Conservation (phyloP, 2,888 invertebrate genomes). For the Thymelicus acteon region DNA sequence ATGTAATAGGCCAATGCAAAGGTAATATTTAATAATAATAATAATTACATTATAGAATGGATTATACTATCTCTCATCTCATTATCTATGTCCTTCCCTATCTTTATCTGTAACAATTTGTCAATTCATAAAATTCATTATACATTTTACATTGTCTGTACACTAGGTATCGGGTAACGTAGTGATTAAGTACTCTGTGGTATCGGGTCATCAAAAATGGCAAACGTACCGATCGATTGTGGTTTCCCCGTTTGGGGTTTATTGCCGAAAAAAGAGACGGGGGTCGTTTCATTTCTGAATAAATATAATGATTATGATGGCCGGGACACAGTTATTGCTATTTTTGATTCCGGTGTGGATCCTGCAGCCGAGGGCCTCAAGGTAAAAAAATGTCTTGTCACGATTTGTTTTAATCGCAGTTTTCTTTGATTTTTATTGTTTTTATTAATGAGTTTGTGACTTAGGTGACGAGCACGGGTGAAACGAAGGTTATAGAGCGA, state of each 20-base stretch:
- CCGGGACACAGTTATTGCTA: constrained; percentile 94
- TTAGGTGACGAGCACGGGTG: constrained; percentile 94
- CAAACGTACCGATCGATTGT: constrained; percentile 83
- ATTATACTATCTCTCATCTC: no score
- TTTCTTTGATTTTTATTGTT: constrained; percentile 51
- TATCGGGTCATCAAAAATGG: constrained; percentile 81
- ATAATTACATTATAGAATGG: no score
- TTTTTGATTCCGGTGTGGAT: constrained; percentile 99
- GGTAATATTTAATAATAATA: constrained; percentile 37
- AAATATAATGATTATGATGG: constrained; percentile 97
- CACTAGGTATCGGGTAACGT: constrained; percentile 50
- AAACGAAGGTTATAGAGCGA: constrained; percentile 96
- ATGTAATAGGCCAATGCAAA: neutral
- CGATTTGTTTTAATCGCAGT: constrained; percentile 64
- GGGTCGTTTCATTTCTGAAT: constrained; percentile 92
- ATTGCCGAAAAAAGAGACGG: constrained; percentile 97
- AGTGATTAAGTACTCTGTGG: constrained; percentile 27
- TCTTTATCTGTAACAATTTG: neutral
- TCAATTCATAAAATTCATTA: neutral
- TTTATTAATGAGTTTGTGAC: constrained; percentile 44
- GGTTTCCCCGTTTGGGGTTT: constrained; percentile 94
- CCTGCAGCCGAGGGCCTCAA: constrained; percentile 97
- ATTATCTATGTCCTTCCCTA: no score
- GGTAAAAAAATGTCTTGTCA: constrained; percentile 87
- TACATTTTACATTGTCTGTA: constrained; percentile 7